phyloP scores from a whole-genome alignment of 2,113 vertebrate genomes.

The Apistogramma diplotaenia region DNA sequence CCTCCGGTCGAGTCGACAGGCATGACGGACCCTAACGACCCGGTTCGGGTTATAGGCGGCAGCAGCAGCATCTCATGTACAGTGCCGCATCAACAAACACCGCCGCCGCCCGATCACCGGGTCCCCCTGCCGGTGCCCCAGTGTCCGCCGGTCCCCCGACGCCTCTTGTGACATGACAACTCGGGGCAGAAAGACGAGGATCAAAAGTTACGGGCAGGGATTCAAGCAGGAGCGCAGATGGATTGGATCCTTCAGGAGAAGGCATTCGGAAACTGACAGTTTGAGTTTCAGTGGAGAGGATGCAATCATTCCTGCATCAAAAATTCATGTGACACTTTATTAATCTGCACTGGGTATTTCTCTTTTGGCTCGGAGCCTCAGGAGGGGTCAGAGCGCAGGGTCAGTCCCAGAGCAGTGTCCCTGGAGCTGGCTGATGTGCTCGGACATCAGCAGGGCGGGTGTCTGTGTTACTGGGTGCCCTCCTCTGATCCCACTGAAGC shows the following conservation, averaged over 20 bases:
- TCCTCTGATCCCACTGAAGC: conserved; percentile 6
- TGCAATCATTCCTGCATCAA: not conserved
- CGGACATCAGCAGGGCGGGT: not conserved
- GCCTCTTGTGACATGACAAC: conserved; percentile 79
- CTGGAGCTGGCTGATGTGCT: conserved; percentile 7
- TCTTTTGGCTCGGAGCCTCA: not conserved
- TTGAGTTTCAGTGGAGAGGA: conserved; percentile 1
- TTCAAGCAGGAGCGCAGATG: conserved; percentile 8
- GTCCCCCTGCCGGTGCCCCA: conserved; percentile 49
- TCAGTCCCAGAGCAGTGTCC: not conserved
- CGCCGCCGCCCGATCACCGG: conserved; percentile 45
- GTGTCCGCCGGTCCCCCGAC: conserved; percentile 50
- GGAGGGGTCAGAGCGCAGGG: conserved; percentile 23
- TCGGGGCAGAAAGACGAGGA: conserved; percentile 72
- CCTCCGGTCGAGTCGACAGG: conserved; percentile 32
- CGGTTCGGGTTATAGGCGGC: conserved; percentile 8
- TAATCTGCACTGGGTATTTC: conserved; percentile 14
- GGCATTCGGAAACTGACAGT: conserved; percentile 15
- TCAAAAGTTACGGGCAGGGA: conserved; percentile 64
- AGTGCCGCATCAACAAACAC: conserved; percentile 47
- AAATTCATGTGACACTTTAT: not conserved
- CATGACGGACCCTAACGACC: conserved; percentile 47
- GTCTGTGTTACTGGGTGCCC: not conserved
- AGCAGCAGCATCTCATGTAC: conserved; percentile 34
- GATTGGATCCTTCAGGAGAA: conserved; percentile 20